These are phyloP conservation scores for Benthosema pterotum DNA, from an alignment of 2,797 vertebrate genomes.

Conservation along the genomic window DNA sequence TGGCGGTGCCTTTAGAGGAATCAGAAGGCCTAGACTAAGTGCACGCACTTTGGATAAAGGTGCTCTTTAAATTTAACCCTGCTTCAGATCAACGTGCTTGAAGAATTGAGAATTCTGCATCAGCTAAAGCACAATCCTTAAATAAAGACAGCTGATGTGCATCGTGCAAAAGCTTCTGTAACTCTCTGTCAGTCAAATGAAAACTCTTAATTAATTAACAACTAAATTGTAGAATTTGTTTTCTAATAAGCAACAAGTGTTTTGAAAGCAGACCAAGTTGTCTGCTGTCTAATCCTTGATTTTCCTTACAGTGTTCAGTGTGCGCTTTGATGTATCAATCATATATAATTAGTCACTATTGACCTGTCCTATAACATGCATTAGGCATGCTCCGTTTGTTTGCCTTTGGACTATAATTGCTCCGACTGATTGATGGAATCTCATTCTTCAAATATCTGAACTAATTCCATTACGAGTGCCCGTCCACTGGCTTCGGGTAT, in stretches of 20 bases:
- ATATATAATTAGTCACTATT: slow-evolving; percentile 42
- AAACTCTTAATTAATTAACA: slow-evolving; percentile 45
- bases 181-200: slow-evolving; percentile 39
- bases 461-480: slow-evolving; percentile 68
- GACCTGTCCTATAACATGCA: slow-evolving; percentile 39
- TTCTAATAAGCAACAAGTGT: slow-evolving; percentile 27
- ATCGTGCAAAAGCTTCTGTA: slow-evolving; percentile 32
- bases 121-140: neutral
- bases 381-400: slow-evolving; percentile 48
- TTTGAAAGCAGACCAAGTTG: slow-evolving; percentile 39
- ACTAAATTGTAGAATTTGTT: slow-evolving; percentile 46
- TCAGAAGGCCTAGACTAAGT: no score
- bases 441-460: slow-evolving; percentile 74
- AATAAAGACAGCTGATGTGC: neutral
- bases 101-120: neutral
- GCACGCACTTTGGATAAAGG: no score
- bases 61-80: no score
- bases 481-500: slow-evolving; percentile 38
- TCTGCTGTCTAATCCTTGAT: slow-evolving; percentile 42
- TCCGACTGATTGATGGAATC: slow-evolving; percentile 65
- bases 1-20: no score
- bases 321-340: slow-evolving; percentile 59
- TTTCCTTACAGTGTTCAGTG: slow-evolving; percentile 20
- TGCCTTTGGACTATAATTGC: slow-evolving; percentile 64
- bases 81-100: neutral